These are phyloP conservation scores for Ciconia maguari DNA, from an alignment of 2,113 vertebrate genomes.

Conservation along the genomic window DNA sequence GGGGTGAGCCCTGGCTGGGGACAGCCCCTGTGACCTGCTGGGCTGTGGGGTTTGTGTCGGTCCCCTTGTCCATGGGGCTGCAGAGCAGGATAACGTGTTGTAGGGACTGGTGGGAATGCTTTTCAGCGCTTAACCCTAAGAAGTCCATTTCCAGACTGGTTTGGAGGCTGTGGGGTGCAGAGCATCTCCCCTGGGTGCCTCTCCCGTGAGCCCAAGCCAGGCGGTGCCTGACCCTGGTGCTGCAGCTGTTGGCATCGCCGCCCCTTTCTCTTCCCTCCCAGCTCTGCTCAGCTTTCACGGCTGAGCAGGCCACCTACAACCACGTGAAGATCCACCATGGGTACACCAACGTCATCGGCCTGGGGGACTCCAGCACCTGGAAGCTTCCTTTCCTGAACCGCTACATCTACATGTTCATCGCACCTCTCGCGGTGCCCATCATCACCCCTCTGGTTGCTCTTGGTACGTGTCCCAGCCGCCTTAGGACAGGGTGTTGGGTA, in stretches of 20 bases:
- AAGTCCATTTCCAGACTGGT: not conserved
- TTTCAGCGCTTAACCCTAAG: not conserved
- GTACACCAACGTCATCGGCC: slow-evolving; percentile 89
- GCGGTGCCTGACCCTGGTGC: no score
- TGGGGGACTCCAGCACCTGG: slow-evolving; percentile 94
- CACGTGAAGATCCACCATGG: slow-evolving; percentile 91
- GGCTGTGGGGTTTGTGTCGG: not conserved
- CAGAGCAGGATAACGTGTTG: not conserved
- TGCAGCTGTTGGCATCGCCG: not conserved
- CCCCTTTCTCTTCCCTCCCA: slow-evolving; percentile 41
- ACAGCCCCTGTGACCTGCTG: not conserved
- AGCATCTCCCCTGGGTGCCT: not conserved
- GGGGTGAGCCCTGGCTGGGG: not conserved
- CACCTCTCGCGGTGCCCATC: slow-evolving; percentile 82
- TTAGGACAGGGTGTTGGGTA: not conserved
- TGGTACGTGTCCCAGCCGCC: slow-evolving; percentile 58
- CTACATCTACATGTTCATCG: slow-evolving; percentile 86
- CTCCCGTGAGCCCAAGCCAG: not conserved
- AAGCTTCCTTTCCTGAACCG: slow-evolving; percentile 84
- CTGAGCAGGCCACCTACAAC: slow-evolving; percentile 72
- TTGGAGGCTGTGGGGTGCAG: not conserved
- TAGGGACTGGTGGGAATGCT: not conserved
- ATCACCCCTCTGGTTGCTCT: slow-evolving; percentile 86
- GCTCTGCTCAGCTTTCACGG: slow-evolving; percentile 88
- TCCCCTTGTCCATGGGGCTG: not conserved